Evolutionary conservation across 2,797 vertebrate genomes (phyloP).

Genomic region (Anabacerthia variegaticeps): DNA sequence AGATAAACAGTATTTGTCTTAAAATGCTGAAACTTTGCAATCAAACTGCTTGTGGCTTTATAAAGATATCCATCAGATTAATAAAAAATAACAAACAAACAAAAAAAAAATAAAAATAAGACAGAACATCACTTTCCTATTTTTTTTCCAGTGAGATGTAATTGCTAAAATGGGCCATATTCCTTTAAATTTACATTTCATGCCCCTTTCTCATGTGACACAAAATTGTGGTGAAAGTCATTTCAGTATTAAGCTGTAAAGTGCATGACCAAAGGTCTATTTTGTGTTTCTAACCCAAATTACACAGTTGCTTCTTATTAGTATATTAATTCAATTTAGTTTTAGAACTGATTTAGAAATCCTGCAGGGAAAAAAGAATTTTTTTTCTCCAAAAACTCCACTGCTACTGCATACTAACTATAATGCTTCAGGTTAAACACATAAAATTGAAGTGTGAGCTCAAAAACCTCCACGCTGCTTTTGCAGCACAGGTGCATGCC

Average conservation of each 20-base stretch:
- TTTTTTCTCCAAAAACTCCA: neutral
- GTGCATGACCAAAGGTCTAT: neutral
- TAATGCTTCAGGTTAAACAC: neutral
- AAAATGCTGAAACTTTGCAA: neutral
- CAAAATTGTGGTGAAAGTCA: neutral
- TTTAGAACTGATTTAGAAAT: conserved; percentile 19
- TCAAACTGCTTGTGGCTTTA: neutral
- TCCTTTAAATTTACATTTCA: neutral
- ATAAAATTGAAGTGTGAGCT: neutral
- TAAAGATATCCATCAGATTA: neutral
- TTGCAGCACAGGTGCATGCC: accelerated
- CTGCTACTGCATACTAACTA: neutral
- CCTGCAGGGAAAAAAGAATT: neutral
- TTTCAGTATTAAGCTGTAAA: neutral
- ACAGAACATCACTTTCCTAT: neutral
- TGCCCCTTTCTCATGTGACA: neutral
- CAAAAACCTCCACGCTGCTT: neutral
- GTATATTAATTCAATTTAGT: conserved; percentile 21
- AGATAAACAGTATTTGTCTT: neutral
- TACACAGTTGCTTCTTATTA: neutral
- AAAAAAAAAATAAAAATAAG: too few relatives aligned
- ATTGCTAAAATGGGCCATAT: neutral
- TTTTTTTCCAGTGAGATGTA: neutral
- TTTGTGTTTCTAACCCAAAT: conserved; percentile 19
- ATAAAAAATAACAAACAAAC: neutral